Percentiles rank a stretch among this genome's conserved stretches.
Evolutionary conservation across 2,797 vertebrate species (phyloP).

Genomic region (Hydrophis major): DNA sequence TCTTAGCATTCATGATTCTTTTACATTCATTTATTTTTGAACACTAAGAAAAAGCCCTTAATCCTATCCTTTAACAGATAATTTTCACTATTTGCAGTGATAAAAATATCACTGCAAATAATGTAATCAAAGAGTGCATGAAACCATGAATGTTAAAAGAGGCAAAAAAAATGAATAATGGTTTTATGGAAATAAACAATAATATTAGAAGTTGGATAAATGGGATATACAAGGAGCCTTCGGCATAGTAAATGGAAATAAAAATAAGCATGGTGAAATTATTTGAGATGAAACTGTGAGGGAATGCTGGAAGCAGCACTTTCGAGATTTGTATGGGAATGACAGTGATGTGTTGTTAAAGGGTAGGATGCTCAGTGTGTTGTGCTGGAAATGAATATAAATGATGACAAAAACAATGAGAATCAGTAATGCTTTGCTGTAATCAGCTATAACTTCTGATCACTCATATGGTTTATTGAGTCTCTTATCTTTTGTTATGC

Average conservation of each 20-base stretch:
- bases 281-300: background rate
- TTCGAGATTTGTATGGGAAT: background rate
- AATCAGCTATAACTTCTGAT: background rate
- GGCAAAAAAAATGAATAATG: background rate
- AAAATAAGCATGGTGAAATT: background rate
- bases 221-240: background rate
- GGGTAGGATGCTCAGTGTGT: no score
- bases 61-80: background rate
- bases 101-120: background rate
- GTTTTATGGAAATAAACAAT: background rate
- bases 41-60: background rate
- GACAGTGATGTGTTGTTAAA: no score
- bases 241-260: background rate
- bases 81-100: background rate
- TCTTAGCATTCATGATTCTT: background rate
- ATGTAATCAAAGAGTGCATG: background rate
- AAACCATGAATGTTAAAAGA: background rate
- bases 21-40: background rate
- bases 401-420: background rate
- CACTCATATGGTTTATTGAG: background rate
- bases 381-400: no score
- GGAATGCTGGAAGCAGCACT: background rate
- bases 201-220: background rate
- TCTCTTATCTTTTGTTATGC: background rate
- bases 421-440: background rate